These are phyloP conservation scores for Tadarida brasiliensis DNA, from an alignment of 2,797 vertebrate genomes.

Conservation along the genomic window DNA sequence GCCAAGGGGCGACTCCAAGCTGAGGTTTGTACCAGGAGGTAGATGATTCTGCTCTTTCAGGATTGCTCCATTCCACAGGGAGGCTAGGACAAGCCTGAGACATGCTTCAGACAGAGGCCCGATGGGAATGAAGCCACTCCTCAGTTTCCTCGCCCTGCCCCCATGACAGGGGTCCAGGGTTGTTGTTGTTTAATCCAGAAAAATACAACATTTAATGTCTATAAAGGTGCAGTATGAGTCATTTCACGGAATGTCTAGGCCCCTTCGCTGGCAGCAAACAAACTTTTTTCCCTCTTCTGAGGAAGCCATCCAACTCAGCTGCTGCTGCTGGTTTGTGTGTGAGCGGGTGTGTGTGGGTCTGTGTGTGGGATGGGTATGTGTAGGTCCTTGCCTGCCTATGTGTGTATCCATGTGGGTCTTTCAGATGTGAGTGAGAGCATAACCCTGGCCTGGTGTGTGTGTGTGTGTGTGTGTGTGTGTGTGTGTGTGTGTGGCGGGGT, in stretches of 20 bases:
- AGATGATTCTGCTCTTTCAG: neutral
- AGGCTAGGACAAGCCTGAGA: neutral
- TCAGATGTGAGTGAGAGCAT: neutral
- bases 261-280: slow-evolving; percentile 80
- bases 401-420: slow-evolving; percentile 24
- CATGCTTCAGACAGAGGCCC: neutral
- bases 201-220: slow-evolving; percentile 75
- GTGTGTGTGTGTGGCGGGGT: neutral
- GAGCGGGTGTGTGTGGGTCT: slow-evolving; percentile 18
- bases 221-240: slow-evolving; percentile 82
- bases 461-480: neutral
- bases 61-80: neutral
- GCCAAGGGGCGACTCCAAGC: neutral
- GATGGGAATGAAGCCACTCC: neutral
- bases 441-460: neutral
- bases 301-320: slow-evolving; percentile 79
- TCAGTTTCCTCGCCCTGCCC: slow-evolving; percentile 39
- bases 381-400: slow-evolving; percentile 39
- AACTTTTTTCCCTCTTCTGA: slow-evolving; percentile 82
- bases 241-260: slow-evolving; percentile 82
- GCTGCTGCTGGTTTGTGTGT: slow-evolving; percentile 64
- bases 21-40: neutral
- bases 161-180: neutral
- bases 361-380: slow-evolving; percentile 53
- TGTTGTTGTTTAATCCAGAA: slow-evolving; percentile 72